These are phyloP conservation scores for Manis javanica DNA, from an alignment of 2,797 vertebrate species.

Conservation along the genomic window DNA sequence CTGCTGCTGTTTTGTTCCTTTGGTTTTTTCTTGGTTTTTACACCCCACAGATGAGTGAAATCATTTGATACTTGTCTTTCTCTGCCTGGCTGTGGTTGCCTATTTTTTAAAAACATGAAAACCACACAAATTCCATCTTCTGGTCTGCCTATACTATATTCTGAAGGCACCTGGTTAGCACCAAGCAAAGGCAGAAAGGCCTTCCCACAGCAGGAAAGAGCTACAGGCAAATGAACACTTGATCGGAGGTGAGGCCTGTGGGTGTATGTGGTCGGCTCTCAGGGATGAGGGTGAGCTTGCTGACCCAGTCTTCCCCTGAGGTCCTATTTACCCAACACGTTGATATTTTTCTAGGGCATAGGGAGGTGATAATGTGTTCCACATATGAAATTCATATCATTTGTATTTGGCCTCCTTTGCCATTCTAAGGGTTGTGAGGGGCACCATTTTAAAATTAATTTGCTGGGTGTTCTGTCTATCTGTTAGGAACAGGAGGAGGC, in stretches of 20 bases:
- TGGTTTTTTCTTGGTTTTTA: no score
- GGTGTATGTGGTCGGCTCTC: background rate
- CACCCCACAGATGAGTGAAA: no score
- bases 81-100: no score
- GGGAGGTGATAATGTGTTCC: conserved; percentile 82
- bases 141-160: background rate
- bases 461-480: conserved; percentile 88
- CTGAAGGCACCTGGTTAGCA: background rate
- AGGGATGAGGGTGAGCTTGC: conserved; percentile 34
- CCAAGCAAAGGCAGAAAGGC: background rate
- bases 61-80: no score
- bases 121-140: background rate
- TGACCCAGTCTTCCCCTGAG: conserved; percentile 72
- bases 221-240: background rate
- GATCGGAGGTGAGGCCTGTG: background rate
- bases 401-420: conserved; percentile 85
- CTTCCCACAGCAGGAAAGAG: background rate
- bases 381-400: conserved; percentile 87
- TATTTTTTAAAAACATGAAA: conserved; percentile 13
- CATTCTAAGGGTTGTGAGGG: conserved; percentile 86
- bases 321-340: conserved; percentile 83
- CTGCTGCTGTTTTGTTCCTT: no score
- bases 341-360: conserved; percentile 80
- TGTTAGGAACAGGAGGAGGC: conserved; percentile 89
- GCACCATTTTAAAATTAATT: conserved; percentile 90